Percentiles rank a stretch among this genome's conserved stretches.
These are phyloP conservation scores for Jaculus jaculus DNA, from an alignment of 2,113 vertebrate species.

Conservation along the genomic window DNA sequence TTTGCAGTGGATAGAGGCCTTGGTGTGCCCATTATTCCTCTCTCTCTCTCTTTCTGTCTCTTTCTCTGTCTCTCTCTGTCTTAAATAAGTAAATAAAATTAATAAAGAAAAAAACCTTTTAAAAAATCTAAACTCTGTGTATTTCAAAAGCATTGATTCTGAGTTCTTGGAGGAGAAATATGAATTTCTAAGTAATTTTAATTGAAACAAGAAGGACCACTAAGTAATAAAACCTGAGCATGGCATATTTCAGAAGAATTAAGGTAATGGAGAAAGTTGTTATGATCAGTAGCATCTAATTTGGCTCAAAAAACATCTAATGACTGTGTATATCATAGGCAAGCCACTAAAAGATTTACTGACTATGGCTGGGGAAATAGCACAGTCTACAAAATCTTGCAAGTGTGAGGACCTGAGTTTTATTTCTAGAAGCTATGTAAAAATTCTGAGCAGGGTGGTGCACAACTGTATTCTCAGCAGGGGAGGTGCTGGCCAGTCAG, in stretches of 20 bases:
- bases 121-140: not conserved
- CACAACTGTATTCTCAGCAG: too few species aligned
- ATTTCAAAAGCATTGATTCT: conserved; percentile 8
- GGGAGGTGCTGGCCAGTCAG: too few species aligned
- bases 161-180: conserved; percentile 8
- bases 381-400: too few species aligned
- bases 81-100: too few species aligned
- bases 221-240: conserved; percentile 7
- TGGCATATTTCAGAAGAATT: not conserved
- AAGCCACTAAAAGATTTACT: conserved; percentile 11
- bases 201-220: not conserved
- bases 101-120: too few species aligned
- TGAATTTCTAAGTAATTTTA: conserved; percentile 17
- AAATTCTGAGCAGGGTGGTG: too few species aligned
- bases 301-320: not conserved
- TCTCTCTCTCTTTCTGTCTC: too few species aligned
- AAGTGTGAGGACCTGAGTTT: too few species aligned
- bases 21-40: too few species aligned
- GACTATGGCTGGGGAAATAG: not conserved
- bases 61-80: too few species aligned
- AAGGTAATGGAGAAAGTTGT: not conserved
- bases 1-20: too few species aligned
- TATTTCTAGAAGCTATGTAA: too few species aligned
- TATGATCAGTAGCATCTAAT: not conserved
- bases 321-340: not conserved